phyloP scores from a whole-genome alignment of 2,888 invertebrate genomes.

The Trisateles emortualis region DNA sequence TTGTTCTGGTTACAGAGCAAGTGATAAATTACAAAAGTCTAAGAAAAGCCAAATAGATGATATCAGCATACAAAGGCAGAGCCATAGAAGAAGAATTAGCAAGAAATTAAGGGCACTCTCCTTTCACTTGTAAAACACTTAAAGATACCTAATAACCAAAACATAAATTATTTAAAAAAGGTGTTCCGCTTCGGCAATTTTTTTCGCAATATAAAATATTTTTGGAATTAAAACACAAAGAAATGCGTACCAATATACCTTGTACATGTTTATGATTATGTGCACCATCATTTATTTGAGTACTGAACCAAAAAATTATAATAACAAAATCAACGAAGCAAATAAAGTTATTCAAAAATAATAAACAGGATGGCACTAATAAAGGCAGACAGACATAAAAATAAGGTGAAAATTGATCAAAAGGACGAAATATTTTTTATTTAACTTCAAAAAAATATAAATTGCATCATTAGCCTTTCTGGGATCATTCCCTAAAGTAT shows the following conservation, averaged over 20 bases:
- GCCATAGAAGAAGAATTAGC: no score
- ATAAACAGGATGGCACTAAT: conserved; percentile 22
- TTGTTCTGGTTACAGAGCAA: no score
- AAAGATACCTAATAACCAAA: no score
- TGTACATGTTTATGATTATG: background rate
- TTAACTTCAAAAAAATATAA: background rate
- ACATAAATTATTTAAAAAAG: no score
- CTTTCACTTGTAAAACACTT: no score
- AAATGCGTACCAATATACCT: background rate
- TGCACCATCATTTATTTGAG: background rate
- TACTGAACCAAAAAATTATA: conserved; percentile 24
- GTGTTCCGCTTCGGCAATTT: no score
- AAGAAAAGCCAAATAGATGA: no score
- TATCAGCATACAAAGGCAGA: no score
- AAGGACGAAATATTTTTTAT: background rate
- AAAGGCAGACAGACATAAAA: conserved; percentile 10
- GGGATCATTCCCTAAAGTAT: background rate
- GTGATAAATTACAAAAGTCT: no score
- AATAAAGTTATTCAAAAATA: conserved; percentile 27
- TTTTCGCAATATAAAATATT: no score
- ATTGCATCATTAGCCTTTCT: conserved; percentile 1
- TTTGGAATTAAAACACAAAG: no score
- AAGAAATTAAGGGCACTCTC: no score
- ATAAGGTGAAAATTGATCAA: background rate
- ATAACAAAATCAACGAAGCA: conserved; percentile 31